Evolutionary conservation across 2,113 vertebrate genomes (phyloP), one percentile per base, ranked within the genome.

Genomic region (Rhinolophus ferrumequinum): DNA sequence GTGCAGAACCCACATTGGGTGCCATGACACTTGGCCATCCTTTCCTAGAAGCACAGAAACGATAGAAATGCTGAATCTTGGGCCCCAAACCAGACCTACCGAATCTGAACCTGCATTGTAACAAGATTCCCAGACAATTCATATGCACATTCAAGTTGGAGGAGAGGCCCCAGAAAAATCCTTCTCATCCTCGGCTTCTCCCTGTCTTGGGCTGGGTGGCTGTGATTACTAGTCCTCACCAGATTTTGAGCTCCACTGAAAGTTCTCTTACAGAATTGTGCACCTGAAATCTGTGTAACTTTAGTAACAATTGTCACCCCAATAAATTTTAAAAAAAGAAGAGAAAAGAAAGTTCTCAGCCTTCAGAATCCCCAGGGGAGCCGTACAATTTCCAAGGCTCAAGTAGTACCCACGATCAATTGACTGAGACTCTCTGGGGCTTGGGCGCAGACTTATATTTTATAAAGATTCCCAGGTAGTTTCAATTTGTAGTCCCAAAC

Each of bases 1-100:
- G 99, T 99, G 88, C 99, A 99, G 98, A 99, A 99, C 26, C 99
- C 99, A 95, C 99, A 99, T 96, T 99, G 99, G 1, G 99, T 99
- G 35, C 99, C 99, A 1, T 99, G 98, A 69, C 98, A 98, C 96
- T 99, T 99, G 21, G 99, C 99, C 4, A 99, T 98, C 28, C 99
- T 98, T 98, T 99, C 99, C 99, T 99, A 85, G 87, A 93, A 95
- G 16, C 52, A 90, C 67, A 95, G 62, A 87, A 70, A 94, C 2
- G 11, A 62, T 41, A 56, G 56, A 88, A 50, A 70, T 9, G 26
- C 9, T 54, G 72, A 38, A 72, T 21, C 7, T 10, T 26, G 21
- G 8, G 8, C 19, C 41, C 13, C 4, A 38, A 1, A 9, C 10
- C 19, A 30, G 79, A 66, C 4, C 56, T 38, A 81, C 30, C 50